Conservation (phyloP, 2,113 vertebrate genomes). For the Jacana jacana region DNA sequence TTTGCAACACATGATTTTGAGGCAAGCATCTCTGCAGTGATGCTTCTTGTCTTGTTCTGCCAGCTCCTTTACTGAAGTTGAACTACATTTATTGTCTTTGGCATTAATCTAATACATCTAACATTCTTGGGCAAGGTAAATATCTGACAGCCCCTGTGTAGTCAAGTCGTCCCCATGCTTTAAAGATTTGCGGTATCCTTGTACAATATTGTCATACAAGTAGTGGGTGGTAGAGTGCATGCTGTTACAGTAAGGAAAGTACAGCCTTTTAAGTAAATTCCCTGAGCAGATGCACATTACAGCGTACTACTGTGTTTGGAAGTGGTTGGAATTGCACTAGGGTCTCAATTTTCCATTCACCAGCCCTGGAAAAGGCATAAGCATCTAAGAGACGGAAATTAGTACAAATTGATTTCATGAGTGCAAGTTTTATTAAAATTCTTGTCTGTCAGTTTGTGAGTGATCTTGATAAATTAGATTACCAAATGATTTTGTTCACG, state of each 20-base stretch:
- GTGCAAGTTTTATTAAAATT: constrained; percentile 27
- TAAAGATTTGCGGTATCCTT: background rate
- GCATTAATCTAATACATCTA: background rate
- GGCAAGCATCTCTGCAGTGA: background rate
- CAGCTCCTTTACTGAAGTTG: background rate
- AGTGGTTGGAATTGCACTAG: background rate
- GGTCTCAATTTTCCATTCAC: background rate
- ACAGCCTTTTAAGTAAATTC: constrained; percentile 20
- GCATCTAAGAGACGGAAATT: background rate
- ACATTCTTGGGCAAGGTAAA: background rate
- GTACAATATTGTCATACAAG: constrained; percentile 24
- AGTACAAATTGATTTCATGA: constrained; percentile 25
- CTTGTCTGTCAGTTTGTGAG: background rate
- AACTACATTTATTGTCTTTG: background rate
- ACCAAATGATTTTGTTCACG: background rate
- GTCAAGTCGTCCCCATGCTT: background rate
- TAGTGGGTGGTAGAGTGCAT: constrained; percentile 1
- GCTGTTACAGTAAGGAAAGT: background rate
- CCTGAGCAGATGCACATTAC: background rate
- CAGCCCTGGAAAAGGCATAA: background rate
- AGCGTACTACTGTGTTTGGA: background rate
- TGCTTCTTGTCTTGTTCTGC: background rate
- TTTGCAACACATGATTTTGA: background rate
- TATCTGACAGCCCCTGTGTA: background rate
- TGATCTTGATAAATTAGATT: constrained; percentile 30